Conservation (phyloP, 2,113 vertebrate species). For the Porphyrio hochstetteri region DNA sequence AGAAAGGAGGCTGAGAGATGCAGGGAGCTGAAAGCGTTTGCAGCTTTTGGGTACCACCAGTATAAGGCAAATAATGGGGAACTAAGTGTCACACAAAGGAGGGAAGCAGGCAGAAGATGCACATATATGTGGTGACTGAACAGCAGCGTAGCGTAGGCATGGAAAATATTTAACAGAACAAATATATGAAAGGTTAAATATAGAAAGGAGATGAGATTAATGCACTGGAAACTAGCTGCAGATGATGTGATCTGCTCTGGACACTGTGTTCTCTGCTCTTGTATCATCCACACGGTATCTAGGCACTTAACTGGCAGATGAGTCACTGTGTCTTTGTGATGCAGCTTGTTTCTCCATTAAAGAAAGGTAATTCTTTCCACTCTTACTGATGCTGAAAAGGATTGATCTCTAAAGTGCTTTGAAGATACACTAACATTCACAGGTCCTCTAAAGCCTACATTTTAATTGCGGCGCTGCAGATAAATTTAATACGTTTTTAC, state of each 20-base stretch:
- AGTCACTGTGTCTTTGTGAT: conserved; percentile 47
- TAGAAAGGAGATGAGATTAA: conserved; percentile 37
- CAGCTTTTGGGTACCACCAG: neutral
- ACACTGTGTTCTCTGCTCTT: conserved; percentile 49
- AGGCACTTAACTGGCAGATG: conserved; percentile 52
- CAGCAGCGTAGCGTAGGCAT: neutral
- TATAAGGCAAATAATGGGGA: neutral
- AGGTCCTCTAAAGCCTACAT: neutral
- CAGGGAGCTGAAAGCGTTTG: neutral
- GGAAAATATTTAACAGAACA: conserved; percentile 15
- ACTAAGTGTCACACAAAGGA: neutral
- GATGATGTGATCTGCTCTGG: conserved; percentile 39
- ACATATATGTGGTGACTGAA: neutral
- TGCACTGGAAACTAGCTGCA: conserved; percentile 31
- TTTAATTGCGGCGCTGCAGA: neutral
- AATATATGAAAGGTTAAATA: conserved; percentile 40
- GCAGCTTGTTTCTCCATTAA: conserved; percentile 31
- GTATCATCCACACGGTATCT: conserved; percentile 21
- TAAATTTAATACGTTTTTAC: neutral
- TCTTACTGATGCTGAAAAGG: neutral
- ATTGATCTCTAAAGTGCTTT: conserved; percentile 7
- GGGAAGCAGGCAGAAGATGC: neutral
- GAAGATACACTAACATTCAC: neutral
- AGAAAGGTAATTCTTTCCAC: conserved; percentile 37
- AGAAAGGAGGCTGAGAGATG: neutral